These are phyloP conservation scores for Aphrocallistes beatrix DNA, from an alignment of 37 sponge, comb jelly and placozoan species.

Conservation along the genomic window DNA sequence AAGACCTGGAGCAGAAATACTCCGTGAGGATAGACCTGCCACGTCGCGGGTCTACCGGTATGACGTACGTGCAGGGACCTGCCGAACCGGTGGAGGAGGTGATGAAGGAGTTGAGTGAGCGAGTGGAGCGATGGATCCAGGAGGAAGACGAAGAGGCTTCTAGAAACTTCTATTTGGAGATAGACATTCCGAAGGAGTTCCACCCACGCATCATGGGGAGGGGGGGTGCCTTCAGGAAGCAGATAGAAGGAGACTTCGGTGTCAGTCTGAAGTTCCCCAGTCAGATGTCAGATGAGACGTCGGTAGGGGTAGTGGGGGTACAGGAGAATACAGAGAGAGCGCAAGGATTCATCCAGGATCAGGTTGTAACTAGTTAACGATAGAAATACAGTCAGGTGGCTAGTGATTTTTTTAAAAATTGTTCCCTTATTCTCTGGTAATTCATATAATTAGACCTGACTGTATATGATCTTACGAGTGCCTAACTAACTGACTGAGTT, in stretches of 20 bases:
- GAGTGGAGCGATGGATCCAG: neutral
- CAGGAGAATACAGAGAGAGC: neutral
- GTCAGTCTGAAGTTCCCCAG: neutral
- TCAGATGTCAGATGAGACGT: neutral
- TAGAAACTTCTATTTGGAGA: neutral
- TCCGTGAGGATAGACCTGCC: neutral
- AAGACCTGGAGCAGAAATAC: neutral
- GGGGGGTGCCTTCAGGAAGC: neutral
- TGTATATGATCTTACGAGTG: too few relatives aligned
- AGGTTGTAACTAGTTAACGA: too few relatives aligned
- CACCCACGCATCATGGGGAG: neutral
- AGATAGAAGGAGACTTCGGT: neutral
- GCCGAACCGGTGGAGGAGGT: neutral
- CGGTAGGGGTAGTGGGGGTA: neutral
- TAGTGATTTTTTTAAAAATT: neutral
- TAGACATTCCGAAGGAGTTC: neutral
- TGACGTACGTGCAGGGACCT: neutral
- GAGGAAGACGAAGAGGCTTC: neutral
- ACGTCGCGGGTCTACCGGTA: neutral
- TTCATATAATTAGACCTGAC: neutral
- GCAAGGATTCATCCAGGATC: neutral
- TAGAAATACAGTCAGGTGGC: neutral
- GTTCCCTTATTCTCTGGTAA: neutral
- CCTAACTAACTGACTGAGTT: too few relatives aligned
- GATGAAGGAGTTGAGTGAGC: neutral